A percentile compares a stretch with the other conserved stretches of the same genome.
Evolutionary conservation across 2,888 invertebrate species (phyloP).

Genomic region (Pelosia muscerda): DNA sequence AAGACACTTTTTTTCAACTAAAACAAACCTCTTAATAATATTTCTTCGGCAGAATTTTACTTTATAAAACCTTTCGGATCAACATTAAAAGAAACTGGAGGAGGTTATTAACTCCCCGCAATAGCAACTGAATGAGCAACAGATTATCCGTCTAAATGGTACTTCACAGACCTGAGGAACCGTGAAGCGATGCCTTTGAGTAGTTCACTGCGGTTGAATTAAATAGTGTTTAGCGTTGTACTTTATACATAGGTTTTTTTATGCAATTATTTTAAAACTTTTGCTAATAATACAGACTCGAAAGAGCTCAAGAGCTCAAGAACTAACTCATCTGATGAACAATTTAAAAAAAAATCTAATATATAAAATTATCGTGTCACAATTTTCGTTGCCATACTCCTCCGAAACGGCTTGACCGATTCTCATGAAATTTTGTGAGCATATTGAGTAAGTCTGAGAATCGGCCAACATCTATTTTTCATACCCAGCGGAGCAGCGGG

Average conservation of each 20-base stretch:
- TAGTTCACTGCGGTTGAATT: constrained; percentile 35
- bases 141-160: constrained; percentile 24
- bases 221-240: constrained; percentile 42
- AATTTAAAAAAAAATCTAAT: no score
- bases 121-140: constrained; percentile 13
- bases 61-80: constrained; percentile 14
- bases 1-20: no score
- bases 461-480: no score
- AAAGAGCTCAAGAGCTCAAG: no score
- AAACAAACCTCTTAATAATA: not conserved
- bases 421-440: no score
- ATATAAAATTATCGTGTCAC: no score
- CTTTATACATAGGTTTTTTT: constrained; percentile 25
- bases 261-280: not conserved
- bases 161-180: constrained; percentile 6
- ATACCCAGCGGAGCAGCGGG: no score
- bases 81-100: constrained; percentile 17
- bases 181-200: constrained; percentile 30
- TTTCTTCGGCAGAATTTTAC: not conserved
- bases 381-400: no score
- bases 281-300: no score
- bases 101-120: constrained; percentile 18
- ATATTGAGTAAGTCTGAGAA: no score
- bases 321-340: no score
- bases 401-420: no score